Evolutionary conservation across 2,888 invertebrate species (phyloP).

Genomic region (Silvanus unidentatus): DNA sequence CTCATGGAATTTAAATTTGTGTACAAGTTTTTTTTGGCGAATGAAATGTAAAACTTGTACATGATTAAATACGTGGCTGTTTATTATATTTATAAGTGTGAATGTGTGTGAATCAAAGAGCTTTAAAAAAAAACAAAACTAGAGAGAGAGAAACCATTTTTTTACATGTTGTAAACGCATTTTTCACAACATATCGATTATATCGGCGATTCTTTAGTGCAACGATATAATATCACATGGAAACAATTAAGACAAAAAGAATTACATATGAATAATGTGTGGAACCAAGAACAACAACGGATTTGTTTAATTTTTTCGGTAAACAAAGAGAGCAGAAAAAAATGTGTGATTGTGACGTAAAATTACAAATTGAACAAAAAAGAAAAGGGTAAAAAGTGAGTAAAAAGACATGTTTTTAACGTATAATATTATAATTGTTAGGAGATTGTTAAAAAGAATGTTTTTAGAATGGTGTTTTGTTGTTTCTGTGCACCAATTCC

Average conservation of each 20-base stretch:
- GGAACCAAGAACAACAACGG: no score
- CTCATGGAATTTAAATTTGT: no score
- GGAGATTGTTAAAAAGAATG: conserved; percentile 48
- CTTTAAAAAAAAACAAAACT: no score
- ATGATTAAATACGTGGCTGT: conserved; percentile 35
- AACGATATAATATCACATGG: conserved; percentile 9
- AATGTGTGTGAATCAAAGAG: conserved; percentile 31
- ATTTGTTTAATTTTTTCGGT: neutral
- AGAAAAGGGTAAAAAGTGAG: conserved; percentile 9
- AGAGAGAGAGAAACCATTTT: no score
- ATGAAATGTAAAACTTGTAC: no score
- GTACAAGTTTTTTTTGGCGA: no score
- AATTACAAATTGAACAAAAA: no score
- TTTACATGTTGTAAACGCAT: no score
- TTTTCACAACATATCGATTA: conserved; percentile 10
- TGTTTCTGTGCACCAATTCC: conserved; percentile 7
- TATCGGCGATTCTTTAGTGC: neutral
- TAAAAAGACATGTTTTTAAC: conserved; percentile 41
- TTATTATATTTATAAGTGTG: conserved; percentile 26
- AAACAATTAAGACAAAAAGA: no score
- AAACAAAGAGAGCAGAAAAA: conserved; percentile 7
- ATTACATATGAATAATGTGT: no score
- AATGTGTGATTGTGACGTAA: conserved; percentile 18
- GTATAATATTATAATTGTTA: conserved; percentile 45
- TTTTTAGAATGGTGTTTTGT: conserved; percentile 26